Evolutionary conservation across 2,113 vertebrate genomes (phyloP), one percentile per base, ranked within the genome.

Genomic region (Osmerus mordax): DNA sequence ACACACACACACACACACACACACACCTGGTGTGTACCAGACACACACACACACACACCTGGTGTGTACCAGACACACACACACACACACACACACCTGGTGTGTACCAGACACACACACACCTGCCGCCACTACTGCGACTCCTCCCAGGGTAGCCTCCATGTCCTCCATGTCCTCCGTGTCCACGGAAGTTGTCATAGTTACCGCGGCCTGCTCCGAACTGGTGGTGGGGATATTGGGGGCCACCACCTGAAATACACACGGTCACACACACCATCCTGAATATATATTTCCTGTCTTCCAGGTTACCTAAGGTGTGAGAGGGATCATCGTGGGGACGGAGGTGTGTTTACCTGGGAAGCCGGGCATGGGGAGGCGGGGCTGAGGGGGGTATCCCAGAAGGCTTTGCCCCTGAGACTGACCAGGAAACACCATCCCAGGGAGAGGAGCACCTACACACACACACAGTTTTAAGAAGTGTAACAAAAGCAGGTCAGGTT

Each of bases 121-220:
- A 36, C 94, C 94, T 93, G 90, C 78, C 92, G 89, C 28, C 25
- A 13, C 80, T 67, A 19, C 91, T 94, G 0, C 92, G 85, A 2
- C 93, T 94, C 73, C 96, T 96, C 13, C 89, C 91, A 0, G 92
- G 89, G 75, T 93, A 93, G 32, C 76, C 79, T 19, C 68, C 85
- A 67, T 94, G 94, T 23, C 95, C 95, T 21, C 21, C 21, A 21
- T 21, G 21, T 21, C 76, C 79, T 19, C 68, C 85, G 65, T 94
- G 94, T 23, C 95, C 95, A 74, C 95, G 89, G 84, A 94, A 96
- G 72, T 92, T 92, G 84, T 96, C 95, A 11, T 94, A 96, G 89
- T 92, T 92, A 25, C 95, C 95, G 0, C 95, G 90, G 0, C 95
- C 77, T 41, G 89, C 73, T 2, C 93, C 94, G 0, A 95, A 97